Evolutionary conservation across 2,113 vertebrate species (phyloP).

Genomic region (Lycaon pictus): DNA sequence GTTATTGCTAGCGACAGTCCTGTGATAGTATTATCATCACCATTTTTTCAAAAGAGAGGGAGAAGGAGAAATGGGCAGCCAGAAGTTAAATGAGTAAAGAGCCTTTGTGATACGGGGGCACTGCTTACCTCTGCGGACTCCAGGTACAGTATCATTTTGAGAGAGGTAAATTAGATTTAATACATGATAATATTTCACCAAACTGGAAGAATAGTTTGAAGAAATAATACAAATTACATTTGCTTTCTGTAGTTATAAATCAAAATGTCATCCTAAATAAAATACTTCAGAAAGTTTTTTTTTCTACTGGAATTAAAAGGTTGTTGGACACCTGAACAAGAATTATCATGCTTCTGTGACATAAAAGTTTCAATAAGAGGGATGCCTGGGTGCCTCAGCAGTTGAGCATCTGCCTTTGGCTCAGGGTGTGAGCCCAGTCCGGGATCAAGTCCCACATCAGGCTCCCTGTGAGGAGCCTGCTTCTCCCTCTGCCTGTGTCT

Average conservation of each 20-base stretch:
- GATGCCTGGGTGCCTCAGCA: too few relatives aligned
- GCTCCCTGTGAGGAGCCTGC: too few relatives aligned
- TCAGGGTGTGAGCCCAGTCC: too few relatives aligned
- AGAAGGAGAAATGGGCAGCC: not conserved
- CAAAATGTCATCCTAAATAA: not conserved
- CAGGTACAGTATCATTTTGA: not conserved
- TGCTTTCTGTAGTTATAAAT: conserved; percentile 15
- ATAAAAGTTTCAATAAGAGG: not conserved
- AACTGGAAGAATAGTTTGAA: not conserved
- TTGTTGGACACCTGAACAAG: not conserved
- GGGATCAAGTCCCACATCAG: too few relatives aligned
- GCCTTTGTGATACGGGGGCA: not conserved
- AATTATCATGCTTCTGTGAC: not conserved
- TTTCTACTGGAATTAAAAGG: not conserved
- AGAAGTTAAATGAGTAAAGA: not conserved
- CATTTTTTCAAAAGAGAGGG: not conserved
- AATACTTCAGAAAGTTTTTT: not conserved
- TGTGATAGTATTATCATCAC: not conserved
- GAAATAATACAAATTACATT: not conserved
- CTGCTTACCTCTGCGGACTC: not conserved
- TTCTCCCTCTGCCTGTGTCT: too few relatives aligned
- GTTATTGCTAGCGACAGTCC: not conserved
- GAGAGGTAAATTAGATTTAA: not conserved
- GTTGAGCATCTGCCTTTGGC: too few relatives aligned
- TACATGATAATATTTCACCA: not conserved